Evolutionary conservation across 23 tunicate genomes (phyloP), one percentile per base, ranked within the genome.

Genomic region (Clavelina lepadiformis): DNA sequence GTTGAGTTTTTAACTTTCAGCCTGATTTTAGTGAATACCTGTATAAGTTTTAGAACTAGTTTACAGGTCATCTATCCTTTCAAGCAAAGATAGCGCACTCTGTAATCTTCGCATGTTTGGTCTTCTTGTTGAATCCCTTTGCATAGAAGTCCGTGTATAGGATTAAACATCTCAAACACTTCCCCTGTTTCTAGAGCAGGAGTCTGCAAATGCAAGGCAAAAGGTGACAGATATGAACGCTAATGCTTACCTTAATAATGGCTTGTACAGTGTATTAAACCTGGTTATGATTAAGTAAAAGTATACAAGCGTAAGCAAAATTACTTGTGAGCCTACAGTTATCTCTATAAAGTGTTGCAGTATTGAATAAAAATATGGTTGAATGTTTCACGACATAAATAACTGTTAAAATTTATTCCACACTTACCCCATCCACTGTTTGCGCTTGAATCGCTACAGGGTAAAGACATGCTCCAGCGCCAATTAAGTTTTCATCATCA

Each of bases 161-260:
- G 78, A 46, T 71, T 58, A 31, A 82, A 76, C 0, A 54, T 28
- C 35, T 76, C 63, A 71, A 91, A 91, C 38, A 91, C 98, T 22
- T 91, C 89, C n/a, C 98, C 98, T 44, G 98, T 91, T 38, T 82
- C 82, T 11, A 78, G 52, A 0, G 98, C 89, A 3, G 95, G 95
- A 23, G 51, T 50, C 95, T 86, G 37, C 22, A 32, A 29, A 45
- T 19, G 45, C 49, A 15, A 11, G 11, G 15, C 25, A 13, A 13
- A 20, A 22, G 22, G 6, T 11, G 18, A 53, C 59, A 53, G 59
- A 6, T 13, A 6, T 13, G 18, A 53, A 11, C 23, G 22, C 18
- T 11, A 20, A 41, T 41, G 49, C 15, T 41, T 15, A 41, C 11
- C 15, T 41, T 41, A 11, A 41, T 41, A 8, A 8, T 41, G 49